phyloP scores from a whole-genome alignment of 2,797 vertebrate species.

The Coregonus ussuriensis region DNA sequence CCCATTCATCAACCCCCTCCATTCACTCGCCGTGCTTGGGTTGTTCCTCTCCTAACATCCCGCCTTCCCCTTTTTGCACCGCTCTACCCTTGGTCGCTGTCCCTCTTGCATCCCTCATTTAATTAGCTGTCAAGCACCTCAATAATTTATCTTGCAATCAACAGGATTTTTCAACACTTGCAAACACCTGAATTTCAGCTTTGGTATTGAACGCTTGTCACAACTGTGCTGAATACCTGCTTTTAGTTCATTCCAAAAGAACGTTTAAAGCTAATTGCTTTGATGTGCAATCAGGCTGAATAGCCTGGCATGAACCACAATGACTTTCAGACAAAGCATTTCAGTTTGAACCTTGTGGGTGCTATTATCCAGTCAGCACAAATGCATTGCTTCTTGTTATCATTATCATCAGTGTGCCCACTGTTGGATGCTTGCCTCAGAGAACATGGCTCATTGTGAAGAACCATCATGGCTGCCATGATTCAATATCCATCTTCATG shows the following conservation, averaged over 20 bases:
- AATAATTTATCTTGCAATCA: constrained; percentile 6
- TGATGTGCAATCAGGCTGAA: constrained; percentile 24
- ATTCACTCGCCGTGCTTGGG: background rate
- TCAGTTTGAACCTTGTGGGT: background rate
- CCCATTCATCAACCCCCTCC: background rate
- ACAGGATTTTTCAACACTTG: background rate
- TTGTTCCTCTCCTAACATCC: background rate
- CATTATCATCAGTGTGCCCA: background rate
- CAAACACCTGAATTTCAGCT: constrained; percentile 19
- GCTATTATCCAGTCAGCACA: background rate
- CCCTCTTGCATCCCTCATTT: constrained; percentile 11
- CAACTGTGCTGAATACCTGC: constrained; percentile 10
- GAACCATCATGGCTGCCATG: background rate
- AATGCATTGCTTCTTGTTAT: background rate
- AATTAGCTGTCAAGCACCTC: constrained; percentile 14
- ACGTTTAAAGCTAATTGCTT: constrained; percentile 25
- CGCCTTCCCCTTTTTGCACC: background rate
- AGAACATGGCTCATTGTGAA: background rate
- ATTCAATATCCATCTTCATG: background rate
- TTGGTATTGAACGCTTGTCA: constrained; percentile 13
- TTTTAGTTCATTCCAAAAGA: constrained; percentile 11
- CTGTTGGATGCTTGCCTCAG: background rate
- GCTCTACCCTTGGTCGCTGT: background rate
- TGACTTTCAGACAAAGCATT: background rate
- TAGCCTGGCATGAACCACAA: constrained; percentile 29